Base-by-base conservation (phyloP, 2,888 invertebrate species). In the Ischnus inquisitorius region DNA sequence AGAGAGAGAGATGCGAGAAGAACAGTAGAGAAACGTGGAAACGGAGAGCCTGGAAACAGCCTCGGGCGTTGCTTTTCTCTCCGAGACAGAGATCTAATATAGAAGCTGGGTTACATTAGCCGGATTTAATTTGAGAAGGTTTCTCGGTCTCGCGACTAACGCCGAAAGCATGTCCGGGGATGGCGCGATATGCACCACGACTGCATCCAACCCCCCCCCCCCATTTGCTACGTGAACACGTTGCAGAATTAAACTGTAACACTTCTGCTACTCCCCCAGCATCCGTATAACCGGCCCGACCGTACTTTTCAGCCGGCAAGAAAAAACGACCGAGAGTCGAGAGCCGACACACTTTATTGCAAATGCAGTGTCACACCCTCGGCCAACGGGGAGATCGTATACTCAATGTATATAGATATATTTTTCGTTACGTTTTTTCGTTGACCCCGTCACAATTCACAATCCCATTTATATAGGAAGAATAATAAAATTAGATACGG, bases 71-170 rank as follows among this genome's bases (percentile, higher is more conserved):
- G 34, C 34, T 69, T 22, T 51, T 54, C 65, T 34, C 48, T 85
- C 86, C 10, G 22, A 86, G 87, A 86, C 87, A 88, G 89, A 91
- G 90, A 91, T 90, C 91, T 91, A 91, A 92, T 91, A 91, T 89
- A 91, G 88, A 85, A 85, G 89, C 89, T 88, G 89, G 89, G 90
- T 91, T 91, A 91, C 91, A 92, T 92, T 92, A 91, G 90, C 89
- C 87, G 91, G 90, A 92, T 92, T 92, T 92, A 91, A 92, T 92
- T 92, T 91, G 90, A 91, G 89, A 62, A 81, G 64, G 64, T 76
- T 46, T 19, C 69, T 25, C 39, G 65, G 69, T 71, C 54, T 89
- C 87, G 86, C 77, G 86, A 85, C 1, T 87, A 85, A 75, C 83
- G 87, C 83, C 65, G 76, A 82, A 84, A 86, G 85, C 84, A 87